Base-by-base conservation (phyloP, 2,797 vertebrate genomes). In the Dicrostonyx torquatus region DNA sequence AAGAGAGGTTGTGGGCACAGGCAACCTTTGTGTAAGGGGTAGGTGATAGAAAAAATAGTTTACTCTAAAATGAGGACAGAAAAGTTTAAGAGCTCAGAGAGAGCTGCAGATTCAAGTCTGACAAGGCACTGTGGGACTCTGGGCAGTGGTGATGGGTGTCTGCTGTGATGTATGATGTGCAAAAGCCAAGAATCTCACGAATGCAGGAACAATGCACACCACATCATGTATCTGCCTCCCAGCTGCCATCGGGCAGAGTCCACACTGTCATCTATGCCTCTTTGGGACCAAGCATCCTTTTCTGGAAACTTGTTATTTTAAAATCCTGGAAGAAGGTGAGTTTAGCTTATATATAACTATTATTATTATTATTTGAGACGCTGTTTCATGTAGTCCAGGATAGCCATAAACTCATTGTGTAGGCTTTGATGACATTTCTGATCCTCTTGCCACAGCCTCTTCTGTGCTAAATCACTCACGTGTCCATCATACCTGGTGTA, bases 271-370 rank as follows among this genome's bases (percentile, higher is more conserved):
- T 34, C 76, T 37, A 13, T 31, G 58, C 40, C 14, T 78, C 79
- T 20, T 0, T 55, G 62, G 9, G 24, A 50, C 24, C 24, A 40
- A 66, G 55, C 13, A 64, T 82, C 9, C 87, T 91, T 87, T 45
- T 84, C 64, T 55, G 8, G 8, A 45, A 85, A 83, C 50, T 93
- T 53, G 48, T 75, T 95, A 93, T 64, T 40, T 75, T 87, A 87
- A 93, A 87, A 77, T 53, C 72, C 75, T 91, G 43, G 12, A n/a
- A 48, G 89, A 55, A 88, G n/a, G 66, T 22, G 68, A 64, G 12
- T 31, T 29, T n/a, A 80, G 43, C 17, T 77, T n/a, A 87, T 79
- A 58, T 55, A 31, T 43, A 31, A 29, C 79, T 58, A 55, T 37
- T 83, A 34, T n/a, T 53, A 84, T n/a, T 34, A 50, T 34, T 55